Conservation (phyloP, 2,113 vertebrate species). For the Galbula dea region DNA sequence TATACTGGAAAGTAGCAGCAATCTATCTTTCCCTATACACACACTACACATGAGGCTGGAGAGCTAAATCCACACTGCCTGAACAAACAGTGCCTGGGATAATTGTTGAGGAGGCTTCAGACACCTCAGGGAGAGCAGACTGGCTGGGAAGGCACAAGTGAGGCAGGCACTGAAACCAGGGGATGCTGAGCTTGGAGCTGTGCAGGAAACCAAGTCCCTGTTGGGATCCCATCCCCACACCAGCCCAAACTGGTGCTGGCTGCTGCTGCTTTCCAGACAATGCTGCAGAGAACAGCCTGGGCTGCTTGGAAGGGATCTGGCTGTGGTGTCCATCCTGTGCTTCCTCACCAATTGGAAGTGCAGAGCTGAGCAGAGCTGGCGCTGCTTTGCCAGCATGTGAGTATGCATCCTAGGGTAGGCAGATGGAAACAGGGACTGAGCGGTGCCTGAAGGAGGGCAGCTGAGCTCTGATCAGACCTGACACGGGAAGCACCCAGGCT, state of each 20-base stretch:
- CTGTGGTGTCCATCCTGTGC: accelerated
- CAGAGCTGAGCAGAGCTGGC: background rate
- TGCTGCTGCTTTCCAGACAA: accelerated
- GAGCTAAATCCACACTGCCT: slow-evolving; percentile 34
- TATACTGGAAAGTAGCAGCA: slow-evolving; percentile 20
- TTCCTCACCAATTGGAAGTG: background rate
- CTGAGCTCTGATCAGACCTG: slow-evolving; percentile 47
- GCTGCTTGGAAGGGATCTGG: background rate
- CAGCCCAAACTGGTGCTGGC: background rate
- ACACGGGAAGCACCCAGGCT: slow-evolving; percentile 15
- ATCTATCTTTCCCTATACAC: slow-evolving; percentile 34
- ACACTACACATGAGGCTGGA: slow-evolving; percentile 5
- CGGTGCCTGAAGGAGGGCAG: slow-evolving; percentile 38
- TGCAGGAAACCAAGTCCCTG: accelerated
- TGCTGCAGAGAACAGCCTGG: background rate
- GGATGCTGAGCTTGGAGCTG: background rate
- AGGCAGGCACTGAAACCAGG: background rate
- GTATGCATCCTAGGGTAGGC: accelerated
- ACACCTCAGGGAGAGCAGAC: background rate
- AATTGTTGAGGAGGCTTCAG: slow-evolving; percentile 46
- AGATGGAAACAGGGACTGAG: slow-evolving; percentile 35
- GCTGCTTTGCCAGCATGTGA: background rate
- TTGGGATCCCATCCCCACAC: background rate
- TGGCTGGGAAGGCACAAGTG: background rate
- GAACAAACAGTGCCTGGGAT: slow-evolving; percentile 15